Evolutionary conservation across 2,113 vertebrate genomes (phyloP), one percentile per base, ranked within the genome.

Genomic region (Canis aureus): DNA sequence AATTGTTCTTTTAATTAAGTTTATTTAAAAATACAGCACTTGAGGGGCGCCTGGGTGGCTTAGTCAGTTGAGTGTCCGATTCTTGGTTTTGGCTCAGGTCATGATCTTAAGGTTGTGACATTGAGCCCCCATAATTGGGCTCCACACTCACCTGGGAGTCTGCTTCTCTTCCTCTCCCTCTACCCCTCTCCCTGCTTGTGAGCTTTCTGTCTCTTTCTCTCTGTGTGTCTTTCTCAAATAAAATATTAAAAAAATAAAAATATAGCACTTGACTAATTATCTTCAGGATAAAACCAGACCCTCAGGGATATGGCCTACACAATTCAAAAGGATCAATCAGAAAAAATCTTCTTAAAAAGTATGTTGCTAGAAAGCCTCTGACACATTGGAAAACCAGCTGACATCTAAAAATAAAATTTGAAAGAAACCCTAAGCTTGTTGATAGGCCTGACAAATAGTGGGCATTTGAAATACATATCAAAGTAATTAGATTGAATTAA

Each of bases 1-100:
- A 91, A 1, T 89, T 84, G 15, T 15, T 91, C 19, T 90, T 94
- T 96, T 83, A 95, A 74, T 88, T 69, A 92, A 53, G 85, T 97
- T 91, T 91, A 83, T 76, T 96, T 96, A 10, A 93, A 96, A 94
- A 67, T 91, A n/a, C 43, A 89, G 9, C 16, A 76, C 35, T 59
- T 91, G 25, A 67, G 67, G 17, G 67, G 67, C 16, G 19, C 67
- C 67, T 69, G 8, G 3, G 8, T 35, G 67, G 17, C 32, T 35
- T 35, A n/a, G 32, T 35, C 8, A 3, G 67, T 69, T 35, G 32
- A 66, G 27, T 9, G 17, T 69, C 32, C 8, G 67, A 69, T n/a
- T 69, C 19, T 69, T 69, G 67, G 67, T 69, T 69, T 69, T 35
- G 32, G 67, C 67, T 69, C 32, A 69, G 67, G 67, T 69, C 32